Conservation (phyloP, 2,113 vertebrate species). For the Rafetus swinhoei region DNA sequence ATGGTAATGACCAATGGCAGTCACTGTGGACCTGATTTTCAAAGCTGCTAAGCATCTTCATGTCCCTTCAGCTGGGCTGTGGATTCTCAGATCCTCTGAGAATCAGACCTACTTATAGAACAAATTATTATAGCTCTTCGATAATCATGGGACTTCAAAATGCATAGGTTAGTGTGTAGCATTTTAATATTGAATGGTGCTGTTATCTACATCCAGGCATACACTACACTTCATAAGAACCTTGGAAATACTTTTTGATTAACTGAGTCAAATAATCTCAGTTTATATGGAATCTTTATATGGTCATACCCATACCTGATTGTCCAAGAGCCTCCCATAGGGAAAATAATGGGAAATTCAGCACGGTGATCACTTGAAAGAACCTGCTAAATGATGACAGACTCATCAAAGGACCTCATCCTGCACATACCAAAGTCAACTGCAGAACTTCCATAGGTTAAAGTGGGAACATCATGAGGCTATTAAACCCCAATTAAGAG, state of each 20-base stretch:
- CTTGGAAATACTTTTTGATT: background rate
- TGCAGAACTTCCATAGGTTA: background rate
- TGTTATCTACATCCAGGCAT: background rate
- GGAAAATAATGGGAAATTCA: background rate
- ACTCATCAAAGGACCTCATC: background rate
- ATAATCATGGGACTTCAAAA: background rate
- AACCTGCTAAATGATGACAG: background rate
- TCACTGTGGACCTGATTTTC: background rate
- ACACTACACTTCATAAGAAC: background rate
- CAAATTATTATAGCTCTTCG: background rate
- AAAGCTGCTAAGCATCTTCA: background rate
- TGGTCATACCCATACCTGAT: background rate
- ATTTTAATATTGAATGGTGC: background rate
- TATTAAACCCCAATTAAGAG: background rate
- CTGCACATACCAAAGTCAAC: background rate
- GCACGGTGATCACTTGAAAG: conserved; percentile 7
- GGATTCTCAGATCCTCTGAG: background rate
- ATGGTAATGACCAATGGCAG: background rate
- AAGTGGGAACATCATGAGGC: background rate
- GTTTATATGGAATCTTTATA: background rate
- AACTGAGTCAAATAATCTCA: background rate
- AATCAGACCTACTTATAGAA: background rate
- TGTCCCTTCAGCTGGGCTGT: rapidly evolving
- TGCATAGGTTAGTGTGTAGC: background rate
- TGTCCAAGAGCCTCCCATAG: background rate